These are phyloP conservation scores for Melanotaenia boesemani DNA, from an alignment of 2,797 vertebrate species.

Conservation along the genomic window DNA sequence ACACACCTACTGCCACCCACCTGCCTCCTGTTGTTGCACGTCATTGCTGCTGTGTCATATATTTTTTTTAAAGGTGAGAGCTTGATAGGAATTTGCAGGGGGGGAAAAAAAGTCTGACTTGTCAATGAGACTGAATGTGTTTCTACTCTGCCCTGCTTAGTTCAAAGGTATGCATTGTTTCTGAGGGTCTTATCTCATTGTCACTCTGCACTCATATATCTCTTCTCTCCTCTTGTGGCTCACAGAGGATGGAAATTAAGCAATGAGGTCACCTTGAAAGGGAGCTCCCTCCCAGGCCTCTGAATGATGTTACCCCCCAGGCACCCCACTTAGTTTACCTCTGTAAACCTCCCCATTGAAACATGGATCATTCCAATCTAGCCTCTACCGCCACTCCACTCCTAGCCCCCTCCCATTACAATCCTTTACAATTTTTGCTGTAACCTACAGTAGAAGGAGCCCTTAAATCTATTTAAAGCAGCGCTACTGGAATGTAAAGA, in stretches of 20 bases:
- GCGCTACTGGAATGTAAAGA: slow-evolving; percentile 29
- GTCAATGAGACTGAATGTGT: slow-evolving; percentile 48
- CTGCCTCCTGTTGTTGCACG: slow-evolving; percentile 75
- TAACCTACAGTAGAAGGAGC: slow-evolving; percentile 35
- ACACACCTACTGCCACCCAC: slow-evolving; percentile 78
- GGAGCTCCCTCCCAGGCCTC: slow-evolving; percentile 73
- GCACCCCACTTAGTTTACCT: slow-evolving; percentile 69
- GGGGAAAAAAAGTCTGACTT: slow-evolving; percentile 36
- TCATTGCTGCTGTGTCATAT: slow-evolving; percentile 78
- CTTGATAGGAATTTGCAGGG: slow-evolving; percentile 50
- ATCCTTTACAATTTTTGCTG: slow-evolving; percentile 31
- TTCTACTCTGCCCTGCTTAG: slow-evolving; percentile 38
- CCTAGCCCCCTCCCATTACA: neutral
- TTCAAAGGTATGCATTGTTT: slow-evolving; percentile 76
- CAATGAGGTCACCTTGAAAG: slow-evolving; percentile 87
- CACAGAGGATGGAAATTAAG: slow-evolving; percentile 80
- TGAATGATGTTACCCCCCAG: slow-evolving; percentile 58
- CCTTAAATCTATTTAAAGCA: slow-evolving; percentile 38
- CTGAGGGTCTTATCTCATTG: slow-evolving; percentile 72
- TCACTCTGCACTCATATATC: slow-evolving; percentile 70
- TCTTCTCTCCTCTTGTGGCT: slow-evolving; percentile 57
- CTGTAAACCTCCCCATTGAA: slow-evolving; percentile 60
- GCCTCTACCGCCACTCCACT: slow-evolving; percentile 14
- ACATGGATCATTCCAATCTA: slow-evolving; percentile 55
- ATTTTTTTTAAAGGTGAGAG: slow-evolving; percentile 54